Base-by-base conservation (phyloP, 2,888 invertebrate species). In the Meteorus cinctellus region DNA sequence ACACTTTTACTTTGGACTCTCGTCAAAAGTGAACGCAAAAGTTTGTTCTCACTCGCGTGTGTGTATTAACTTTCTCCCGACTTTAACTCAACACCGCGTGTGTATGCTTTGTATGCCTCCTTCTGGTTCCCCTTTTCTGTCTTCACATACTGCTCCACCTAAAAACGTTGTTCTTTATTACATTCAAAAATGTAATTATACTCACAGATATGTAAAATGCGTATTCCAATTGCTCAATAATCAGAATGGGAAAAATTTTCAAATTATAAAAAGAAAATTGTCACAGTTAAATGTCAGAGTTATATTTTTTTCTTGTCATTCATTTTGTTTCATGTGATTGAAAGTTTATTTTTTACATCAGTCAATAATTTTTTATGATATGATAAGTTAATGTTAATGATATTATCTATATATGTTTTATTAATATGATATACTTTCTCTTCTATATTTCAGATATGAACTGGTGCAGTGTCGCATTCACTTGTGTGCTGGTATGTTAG, bases 391-490 rank as follows among this genome's bases (percentile, higher is more conserved):
- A 41, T 12, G 12, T 41, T 41, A 12, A 41, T 12, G 8, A 41
- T 41, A 41, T 41, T 8, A 8, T 41, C 41, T 8, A 41, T 12
- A n/a, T 48, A 19, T 19, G n/a, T 55, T 55, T 55, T 65, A 31
- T 82, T 87, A 88, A 87, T 88, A 88, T 87, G 88, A 78, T 75
- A 85, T 82, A 87, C 85, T 88, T 88, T 88, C 86, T 88, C 85
- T 88, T 87, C 86, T 86, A 84, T 89, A 51, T 75, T 89, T 86
- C 84, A 89, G 89, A 84, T 86, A 89, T 89, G 89, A 88, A 87
- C 84, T 87, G 87, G 87, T 86, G 85, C 84, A 84, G 84, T 80
- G 82, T 82, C 80, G 79, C 81, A 76, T 78, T 86, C 82, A 81
- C 82, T 80, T 86, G 87, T 82, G 83, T 87, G 74, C 81, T 84